phyloP scores from a whole-genome alignment of 2,888 invertebrate species.

The Drepanosiphum platanoidis region DNA sequence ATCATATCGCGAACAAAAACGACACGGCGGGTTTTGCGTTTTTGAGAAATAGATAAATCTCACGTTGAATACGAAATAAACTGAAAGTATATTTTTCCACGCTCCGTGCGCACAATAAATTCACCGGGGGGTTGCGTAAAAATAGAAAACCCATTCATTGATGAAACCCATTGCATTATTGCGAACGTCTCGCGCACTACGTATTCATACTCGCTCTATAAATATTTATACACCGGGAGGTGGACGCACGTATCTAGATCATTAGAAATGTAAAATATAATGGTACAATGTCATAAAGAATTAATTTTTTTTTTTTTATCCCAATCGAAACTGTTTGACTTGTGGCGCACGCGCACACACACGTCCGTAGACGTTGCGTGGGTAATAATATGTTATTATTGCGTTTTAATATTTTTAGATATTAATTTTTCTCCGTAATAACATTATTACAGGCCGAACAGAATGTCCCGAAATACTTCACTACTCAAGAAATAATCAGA shows the following conservation, averaged over 20 bases:
- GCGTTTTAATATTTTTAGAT: no score
- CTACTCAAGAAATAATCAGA: not conserved
- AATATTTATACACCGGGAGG: not conserved
- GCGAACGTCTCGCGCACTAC: not conserved
- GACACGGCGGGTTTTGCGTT: not conserved
- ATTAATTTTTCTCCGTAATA: not conserved
- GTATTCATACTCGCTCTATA: not conserved
- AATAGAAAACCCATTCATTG: not conserved
- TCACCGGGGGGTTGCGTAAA: not conserved
- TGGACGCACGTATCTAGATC: not conserved
- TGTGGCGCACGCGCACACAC: not conserved
- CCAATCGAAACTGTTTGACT: not conserved
- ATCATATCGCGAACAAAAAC: not conserved
- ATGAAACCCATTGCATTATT: not conserved
- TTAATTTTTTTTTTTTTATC: not conserved
- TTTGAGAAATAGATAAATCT: slow-evolving; percentile 4
- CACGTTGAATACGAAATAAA: slow-evolving; percentile 3
- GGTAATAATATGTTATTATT: not conserved
- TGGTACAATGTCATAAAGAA: not conserved
- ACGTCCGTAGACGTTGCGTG: not conserved
- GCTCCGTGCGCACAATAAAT: not conserved
- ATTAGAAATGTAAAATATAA: not conserved
- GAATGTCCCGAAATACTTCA: not conserved
- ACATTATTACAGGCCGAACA: not conserved
- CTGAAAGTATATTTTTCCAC: not conserved